Evolutionary conservation across 2,888 invertebrate species (phyloP).

Genomic region (Erebia epiphron): DNA sequence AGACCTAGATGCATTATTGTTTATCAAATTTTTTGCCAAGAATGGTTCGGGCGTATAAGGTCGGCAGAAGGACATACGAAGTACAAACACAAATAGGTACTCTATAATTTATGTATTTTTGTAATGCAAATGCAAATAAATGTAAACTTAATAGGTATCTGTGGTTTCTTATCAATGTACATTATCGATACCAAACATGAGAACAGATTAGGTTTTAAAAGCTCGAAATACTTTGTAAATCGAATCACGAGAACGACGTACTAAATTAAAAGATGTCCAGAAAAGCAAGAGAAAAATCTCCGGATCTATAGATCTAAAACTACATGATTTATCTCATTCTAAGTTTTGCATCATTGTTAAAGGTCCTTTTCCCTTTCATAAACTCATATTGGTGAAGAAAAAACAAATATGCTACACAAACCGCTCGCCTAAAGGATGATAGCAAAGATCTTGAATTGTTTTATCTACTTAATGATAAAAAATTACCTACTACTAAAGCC

Average conservation of each 20-base stretch:
- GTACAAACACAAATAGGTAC: background rate
- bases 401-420: background rate
- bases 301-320: too few species aligned
- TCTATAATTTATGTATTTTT: conserved; percentile 1
- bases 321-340: too few species aligned
- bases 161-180: background rate
- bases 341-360: too few species aligned
- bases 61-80: conserved; percentile 2
- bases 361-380: too few species aligned
- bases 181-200: too few species aligned
- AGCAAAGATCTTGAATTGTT: background rate
- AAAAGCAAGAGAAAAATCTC: too few species aligned
- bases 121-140: background rate
- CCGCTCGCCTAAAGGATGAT: background rate
- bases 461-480: conserved; percentile 1
- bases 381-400: background rate
- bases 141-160: background rate
- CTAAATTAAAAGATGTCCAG: too few species aligned
- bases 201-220: too few species aligned
- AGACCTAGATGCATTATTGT: conserved; percentile 1
- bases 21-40: background rate
- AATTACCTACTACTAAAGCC: background rate
- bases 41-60: background rate
- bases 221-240: too few species aligned
- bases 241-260: too few species aligned